A percentile compares a stretch with the other conserved stretches of the same genome.
Evolutionary conservation across 1,140 invertebrate species (phyloP).

Genomic region (Brachionus koreanus): DNA sequence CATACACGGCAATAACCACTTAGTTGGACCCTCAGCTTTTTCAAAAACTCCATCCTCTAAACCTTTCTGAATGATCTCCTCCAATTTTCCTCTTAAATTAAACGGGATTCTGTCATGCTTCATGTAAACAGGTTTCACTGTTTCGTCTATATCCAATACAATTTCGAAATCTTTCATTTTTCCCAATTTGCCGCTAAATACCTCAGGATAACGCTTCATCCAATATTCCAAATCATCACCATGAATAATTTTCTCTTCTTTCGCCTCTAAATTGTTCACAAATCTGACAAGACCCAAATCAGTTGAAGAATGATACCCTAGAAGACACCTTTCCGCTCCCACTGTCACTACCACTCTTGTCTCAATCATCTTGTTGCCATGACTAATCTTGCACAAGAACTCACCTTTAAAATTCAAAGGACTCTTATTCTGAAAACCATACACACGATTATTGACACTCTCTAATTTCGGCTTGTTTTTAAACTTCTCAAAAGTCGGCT

Average conservation of each 20-base stretch:
- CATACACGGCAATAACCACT: slow-evolving; percentile 42
- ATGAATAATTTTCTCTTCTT: not conserved
- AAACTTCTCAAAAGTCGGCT: not conserved
- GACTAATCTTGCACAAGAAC: no score
- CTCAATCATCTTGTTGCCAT: no score
- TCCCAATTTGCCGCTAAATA: not conserved
- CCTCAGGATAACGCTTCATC: not conserved
- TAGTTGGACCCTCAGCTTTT: slow-evolving; percentile 29
- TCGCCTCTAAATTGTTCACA: no score
- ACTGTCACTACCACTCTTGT: no score
- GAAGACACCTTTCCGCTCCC: no score
- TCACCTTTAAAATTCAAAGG: no score
- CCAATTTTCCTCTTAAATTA: not conserved
- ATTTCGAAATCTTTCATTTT: slow-evolving; percentile 23
- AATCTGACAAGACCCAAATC: no score
- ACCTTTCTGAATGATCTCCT: not conserved
- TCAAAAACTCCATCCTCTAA: slow-evolving; percentile 27
- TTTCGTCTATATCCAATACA: not conserved
- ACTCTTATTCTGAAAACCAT: not conserved
- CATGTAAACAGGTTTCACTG: not conserved
- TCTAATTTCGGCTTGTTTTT: not conserved
- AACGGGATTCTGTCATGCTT: slow-evolving; percentile 25
- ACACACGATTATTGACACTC: not conserved
- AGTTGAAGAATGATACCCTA: no score
- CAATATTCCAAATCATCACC: not conserved